phyloP scores from a whole-genome alignment of 1,140 invertebrate genomes.

The Nephila pilipes region DNA sequence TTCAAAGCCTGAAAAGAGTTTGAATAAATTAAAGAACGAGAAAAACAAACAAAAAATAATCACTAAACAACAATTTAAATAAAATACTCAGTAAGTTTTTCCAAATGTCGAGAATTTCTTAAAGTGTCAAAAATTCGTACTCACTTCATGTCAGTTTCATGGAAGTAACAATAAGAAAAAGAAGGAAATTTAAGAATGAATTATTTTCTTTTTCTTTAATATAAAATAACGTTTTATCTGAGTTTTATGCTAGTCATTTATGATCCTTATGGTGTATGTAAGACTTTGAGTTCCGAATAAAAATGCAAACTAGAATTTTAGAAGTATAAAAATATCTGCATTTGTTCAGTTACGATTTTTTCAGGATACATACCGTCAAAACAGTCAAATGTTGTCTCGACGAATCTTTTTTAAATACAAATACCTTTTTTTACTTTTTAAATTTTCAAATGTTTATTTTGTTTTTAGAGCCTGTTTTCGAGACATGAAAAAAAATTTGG shows the following conservation, averaged over 20 bases:
- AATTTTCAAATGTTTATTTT: background rate
- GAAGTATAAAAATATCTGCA: background rate
- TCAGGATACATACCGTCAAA: background rate
- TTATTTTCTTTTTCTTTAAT: background rate
- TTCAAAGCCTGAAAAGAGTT: too few relatives aligned
- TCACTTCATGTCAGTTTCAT: too few relatives aligned
- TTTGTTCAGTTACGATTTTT: background rate
- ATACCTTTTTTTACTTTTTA: background rate
- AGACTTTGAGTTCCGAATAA: constrained; percentile 15
- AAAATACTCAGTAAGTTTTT: too few relatives aligned
- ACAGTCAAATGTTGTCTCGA: background rate
- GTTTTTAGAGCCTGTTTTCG: too few relatives aligned
- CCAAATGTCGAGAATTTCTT: too few relatives aligned
- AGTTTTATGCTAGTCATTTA: constrained; percentile 10
- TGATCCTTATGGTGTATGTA: background rate
- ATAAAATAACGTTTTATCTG: background rate
- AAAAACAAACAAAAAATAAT: too few relatives aligned
- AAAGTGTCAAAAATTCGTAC: too few relatives aligned
- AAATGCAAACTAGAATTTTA: constrained; percentile 26
- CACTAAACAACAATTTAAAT: too few relatives aligned
- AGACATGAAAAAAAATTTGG: too few relatives aligned
- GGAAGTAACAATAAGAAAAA: too few relatives aligned
- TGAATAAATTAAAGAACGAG: too few relatives aligned
- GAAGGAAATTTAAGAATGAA: too few relatives aligned
- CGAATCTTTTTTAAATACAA: background rate